Percentiles rank a stretch among this genome's conserved stretches.
Conservation (phyloP, 2,888 invertebrate species). For the Podabrus alpinus region DNA sequence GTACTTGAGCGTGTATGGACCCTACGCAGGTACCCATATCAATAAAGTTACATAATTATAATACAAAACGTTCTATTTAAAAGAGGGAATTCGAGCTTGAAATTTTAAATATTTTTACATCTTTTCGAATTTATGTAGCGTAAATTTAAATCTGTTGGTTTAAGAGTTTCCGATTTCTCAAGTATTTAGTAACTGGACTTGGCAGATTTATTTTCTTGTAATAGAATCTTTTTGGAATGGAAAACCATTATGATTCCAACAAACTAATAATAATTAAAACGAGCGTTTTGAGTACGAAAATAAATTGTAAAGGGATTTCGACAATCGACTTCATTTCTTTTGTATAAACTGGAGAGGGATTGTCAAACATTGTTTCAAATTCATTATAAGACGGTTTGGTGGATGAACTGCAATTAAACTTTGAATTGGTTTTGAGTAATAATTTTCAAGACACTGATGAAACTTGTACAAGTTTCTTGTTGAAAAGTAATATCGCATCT, state of each 20-base stretch:
- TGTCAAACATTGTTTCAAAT: background rate
- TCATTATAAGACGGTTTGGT: constrained; percentile 1
- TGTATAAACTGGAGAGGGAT: background rate
- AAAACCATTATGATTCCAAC: background rate
- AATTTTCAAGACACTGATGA: constrained; percentile 3
- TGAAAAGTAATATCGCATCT: background rate
- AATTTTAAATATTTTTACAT: background rate
- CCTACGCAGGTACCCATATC: background rate
- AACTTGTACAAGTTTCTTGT: background rate
- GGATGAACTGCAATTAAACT: constrained; percentile 9
- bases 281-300: background rate
- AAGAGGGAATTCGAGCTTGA: background rate
- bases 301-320: background rate
- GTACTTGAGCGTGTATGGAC: background rate
- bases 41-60: background rate
- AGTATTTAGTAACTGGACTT: background rate
- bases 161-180: background rate
- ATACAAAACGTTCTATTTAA: background rate
- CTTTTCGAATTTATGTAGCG: background rate
- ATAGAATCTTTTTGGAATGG: background rate
- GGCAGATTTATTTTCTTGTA: background rate
- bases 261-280: background rate
- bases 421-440: constrained; percentile 5
- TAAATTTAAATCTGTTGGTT: background rate
- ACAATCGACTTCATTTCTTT: background rate